Evolutionary conservation across 2,888 invertebrate genomes (phyloP).

Genomic region (Ditylenchus weischeri): DNA sequence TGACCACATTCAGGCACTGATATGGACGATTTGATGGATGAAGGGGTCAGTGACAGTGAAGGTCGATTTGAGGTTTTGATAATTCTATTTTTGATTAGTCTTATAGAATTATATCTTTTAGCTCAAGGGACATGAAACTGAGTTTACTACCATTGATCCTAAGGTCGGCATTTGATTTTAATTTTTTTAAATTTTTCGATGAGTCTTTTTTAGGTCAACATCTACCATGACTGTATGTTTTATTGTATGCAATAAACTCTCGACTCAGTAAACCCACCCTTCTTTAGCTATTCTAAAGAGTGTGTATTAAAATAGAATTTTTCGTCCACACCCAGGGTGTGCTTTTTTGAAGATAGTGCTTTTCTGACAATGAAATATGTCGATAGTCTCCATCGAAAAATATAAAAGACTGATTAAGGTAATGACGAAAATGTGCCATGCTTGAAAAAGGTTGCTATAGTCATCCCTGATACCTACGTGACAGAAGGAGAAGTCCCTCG

Average conservation of each 20-base stretch:
- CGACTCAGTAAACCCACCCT: background rate
- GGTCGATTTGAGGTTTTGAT: slow-evolving; percentile 43
- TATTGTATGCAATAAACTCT: too few species aligned
- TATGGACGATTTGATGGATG: slow-evolving; percentile 51
- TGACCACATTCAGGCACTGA: slow-evolving; percentile 32
- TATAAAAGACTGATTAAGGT: slow-evolving; percentile 10
- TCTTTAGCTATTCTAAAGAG: background rate
- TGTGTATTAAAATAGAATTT: too few species aligned
- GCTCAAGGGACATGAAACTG: slow-evolving; percentile 40
- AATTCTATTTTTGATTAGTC: background rate
- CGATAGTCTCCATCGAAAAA: too few species aligned
- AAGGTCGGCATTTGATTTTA: slow-evolving; percentile 24
- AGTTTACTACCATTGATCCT: slow-evolving; percentile 37
- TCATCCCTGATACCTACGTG: slow-evolving; percentile 45
- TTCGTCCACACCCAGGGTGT: too few species aligned
- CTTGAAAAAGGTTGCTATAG: slow-evolving; percentile 47
- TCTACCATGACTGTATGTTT: slow-evolving; percentile 26
- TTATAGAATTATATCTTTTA: too few species aligned
- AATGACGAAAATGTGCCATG: slow-evolving; percentile 36
- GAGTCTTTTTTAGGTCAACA: background rate
- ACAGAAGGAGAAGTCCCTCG: slow-evolving; percentile 41
- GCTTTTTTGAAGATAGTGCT: too few species aligned
- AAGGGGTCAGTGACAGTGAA: slow-evolving; percentile 40
- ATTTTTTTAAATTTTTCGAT: too few species aligned
- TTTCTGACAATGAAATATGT: too few species aligned